These are phyloP conservation scores for Sebastes ruberrimus DNA, from an alignment of 2,797 vertebrate genomes.

Conservation along the genomic window DNA sequence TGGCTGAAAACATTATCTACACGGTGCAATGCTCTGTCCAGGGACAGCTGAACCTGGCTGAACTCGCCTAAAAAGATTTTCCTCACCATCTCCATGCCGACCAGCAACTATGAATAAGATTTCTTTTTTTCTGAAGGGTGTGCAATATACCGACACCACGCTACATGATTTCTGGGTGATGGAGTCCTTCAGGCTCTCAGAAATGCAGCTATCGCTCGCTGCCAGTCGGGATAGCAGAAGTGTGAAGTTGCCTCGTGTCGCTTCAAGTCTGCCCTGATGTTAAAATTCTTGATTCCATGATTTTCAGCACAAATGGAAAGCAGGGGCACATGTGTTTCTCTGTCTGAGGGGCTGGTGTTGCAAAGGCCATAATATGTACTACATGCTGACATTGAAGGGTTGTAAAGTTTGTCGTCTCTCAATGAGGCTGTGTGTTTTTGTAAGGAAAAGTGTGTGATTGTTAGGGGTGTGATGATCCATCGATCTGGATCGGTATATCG, in stretches of 20 bases:
- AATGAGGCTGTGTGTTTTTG: neutral
- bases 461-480: too few relatives aligned
- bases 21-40: neutral
- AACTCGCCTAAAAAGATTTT: constrained; percentile 2
- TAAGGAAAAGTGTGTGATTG: neutral
- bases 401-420: constrained; percentile 12
- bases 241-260: neutral
- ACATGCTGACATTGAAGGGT: constrained; percentile 33
- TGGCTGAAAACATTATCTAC: neutral
- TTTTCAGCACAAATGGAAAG: constrained; percentile 6
- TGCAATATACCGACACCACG: neutral
- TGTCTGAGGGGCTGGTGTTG: neutral
- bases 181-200: constrained; percentile 10
- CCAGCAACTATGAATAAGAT: neutral
- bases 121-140: neutral
- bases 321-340: constrained; percentile 2
- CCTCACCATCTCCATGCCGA: neutral
- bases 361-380: constrained; percentile 1
- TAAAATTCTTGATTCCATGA: constrained; percentile 16
- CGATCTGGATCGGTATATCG: too few relatives aligned
- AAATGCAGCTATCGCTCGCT: neutral
- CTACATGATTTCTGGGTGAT: constrained; percentile 27
- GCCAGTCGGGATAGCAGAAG: neutral
- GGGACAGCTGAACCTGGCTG: neutral
- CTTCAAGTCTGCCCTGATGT: neutral